These are phyloP conservation scores for Tetrapedia diversipes DNA, from an alignment of 2,888 invertebrate genomes.

Conservation along the genomic window DNA sequence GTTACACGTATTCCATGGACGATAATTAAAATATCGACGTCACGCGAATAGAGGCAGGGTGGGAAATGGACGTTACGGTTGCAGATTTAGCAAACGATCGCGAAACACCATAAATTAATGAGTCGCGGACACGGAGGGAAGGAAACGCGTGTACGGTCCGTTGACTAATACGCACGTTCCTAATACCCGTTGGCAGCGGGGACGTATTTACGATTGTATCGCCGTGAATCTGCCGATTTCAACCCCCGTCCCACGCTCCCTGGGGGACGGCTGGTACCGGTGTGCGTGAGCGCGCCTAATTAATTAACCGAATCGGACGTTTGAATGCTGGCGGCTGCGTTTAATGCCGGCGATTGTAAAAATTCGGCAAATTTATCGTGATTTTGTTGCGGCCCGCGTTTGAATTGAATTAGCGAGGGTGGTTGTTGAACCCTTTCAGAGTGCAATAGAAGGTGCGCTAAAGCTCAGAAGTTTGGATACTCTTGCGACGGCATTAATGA, in stretches of 20 bases:
- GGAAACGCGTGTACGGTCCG: slow-evolving; percentile 44
- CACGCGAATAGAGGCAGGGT: slow-evolving; percentile 15
- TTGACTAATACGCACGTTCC: slow-evolving; percentile 44
- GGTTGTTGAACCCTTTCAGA: neutral
- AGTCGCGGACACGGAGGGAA: slow-evolving; percentile 49
- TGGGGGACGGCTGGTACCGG: slow-evolving; percentile 3
- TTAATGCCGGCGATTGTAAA: slow-evolving; percentile 25
- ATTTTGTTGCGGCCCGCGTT: neutral
- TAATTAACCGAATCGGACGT: slow-evolving; percentile 59
- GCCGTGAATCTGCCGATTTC: slow-evolving; percentile 61
- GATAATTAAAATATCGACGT: slow-evolving; percentile 51
- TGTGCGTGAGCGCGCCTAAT: slow-evolving; percentile 44
- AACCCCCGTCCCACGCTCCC: slow-evolving; percentile 45
- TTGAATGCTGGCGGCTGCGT: slow-evolving; percentile 19
- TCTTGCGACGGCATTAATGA: too few species aligned
- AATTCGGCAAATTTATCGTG: slow-evolving; percentile 34
- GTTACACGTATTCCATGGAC: neutral
- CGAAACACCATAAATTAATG: slow-evolving; percentile 63
- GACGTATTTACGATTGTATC: slow-evolving; percentile 62
- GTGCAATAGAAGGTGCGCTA: too few species aligned
- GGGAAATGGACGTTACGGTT: slow-evolving; percentile 44
- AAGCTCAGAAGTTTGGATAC: too few species aligned
- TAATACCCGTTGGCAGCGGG: slow-evolving; percentile 41
- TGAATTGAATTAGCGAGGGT: neutral
- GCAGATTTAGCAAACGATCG: slow-evolving; percentile 56